phyloP scores from a whole-genome alignment of 2,113 vertebrate genomes.

The Tetrao urogallus region DNA sequence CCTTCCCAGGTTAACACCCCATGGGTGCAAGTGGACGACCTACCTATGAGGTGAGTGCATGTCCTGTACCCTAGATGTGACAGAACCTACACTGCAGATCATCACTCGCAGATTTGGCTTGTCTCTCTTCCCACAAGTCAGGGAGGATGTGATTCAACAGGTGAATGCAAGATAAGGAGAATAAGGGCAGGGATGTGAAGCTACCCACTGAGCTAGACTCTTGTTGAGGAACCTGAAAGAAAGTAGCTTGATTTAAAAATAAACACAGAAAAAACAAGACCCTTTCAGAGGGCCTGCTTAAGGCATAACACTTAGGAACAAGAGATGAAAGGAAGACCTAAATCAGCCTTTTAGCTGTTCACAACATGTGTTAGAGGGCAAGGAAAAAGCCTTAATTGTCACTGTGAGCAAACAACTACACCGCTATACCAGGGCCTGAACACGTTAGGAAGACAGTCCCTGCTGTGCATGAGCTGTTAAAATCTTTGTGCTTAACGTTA shows the following conservation, averaged over 20 bases:
- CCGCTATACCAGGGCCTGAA: not conserved
- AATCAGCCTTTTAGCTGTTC: not conserved
- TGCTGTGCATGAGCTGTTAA: not conserved
- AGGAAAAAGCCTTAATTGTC: not conserved
- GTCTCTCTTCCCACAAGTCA: not conserved
- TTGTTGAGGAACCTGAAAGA: not conserved
- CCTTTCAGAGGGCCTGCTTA: not conserved
- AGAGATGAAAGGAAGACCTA: not conserved
- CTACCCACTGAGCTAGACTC: not conserved
- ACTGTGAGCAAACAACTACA: not conserved
- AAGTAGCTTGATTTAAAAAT: not conserved
- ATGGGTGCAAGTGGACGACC: not conserved
- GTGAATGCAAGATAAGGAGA: not conserved
- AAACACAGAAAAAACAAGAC: not conserved
- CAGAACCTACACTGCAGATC: not conserved
- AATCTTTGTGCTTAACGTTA: not conserved
- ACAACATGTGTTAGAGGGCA: not conserved
- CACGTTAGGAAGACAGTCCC: not conserved
- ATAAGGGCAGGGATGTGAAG: not conserved
- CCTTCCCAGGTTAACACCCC: not conserved
- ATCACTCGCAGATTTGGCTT: not conserved
- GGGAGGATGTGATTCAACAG: not conserved
- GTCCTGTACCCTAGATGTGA: not conserved
- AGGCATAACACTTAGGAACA: accelerated
- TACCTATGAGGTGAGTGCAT: not conserved